Base-by-base conservation (phyloP, 1,140 invertebrate genomes). In the Reticulitermes speratus region DNA sequence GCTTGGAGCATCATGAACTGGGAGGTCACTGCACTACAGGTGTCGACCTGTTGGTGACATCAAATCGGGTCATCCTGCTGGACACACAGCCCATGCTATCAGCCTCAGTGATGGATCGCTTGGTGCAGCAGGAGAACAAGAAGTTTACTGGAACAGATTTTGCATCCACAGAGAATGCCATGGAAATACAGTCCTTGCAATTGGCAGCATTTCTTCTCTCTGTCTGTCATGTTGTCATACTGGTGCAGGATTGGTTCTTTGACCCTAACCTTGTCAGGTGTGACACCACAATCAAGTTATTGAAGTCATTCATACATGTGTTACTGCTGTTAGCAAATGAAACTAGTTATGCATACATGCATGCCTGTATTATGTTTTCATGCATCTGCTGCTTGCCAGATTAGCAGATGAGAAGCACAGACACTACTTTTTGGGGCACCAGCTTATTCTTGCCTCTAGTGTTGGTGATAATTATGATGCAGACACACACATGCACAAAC, bases 151-250 rank as follows among this genome's bases (percentile, higher is more conserved):
- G 92, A 11, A 90, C 91, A 85, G 95, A 95, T 87, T 94, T 93
- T 90, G 90, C 91, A 23, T 93, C 92, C 52, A 91, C 92, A 38
- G 95, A 96, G 90, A 94, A 93, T 87, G 93, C 93, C 89, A 91
- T 94, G 84, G 95, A 96, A 90, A 91, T 96, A 45, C 94, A 96
- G 87, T 95, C 95, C 25, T 90, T 98, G 32, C 96, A 98, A 89
- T 92, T 96, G 84, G 93, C 96, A 44, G 95, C 97, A 16, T 97
- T 97, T 90, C 90, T 98, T 44, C 94, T 98, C 90, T 95, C 96
- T 23, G 95, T 98, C n/a, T 98, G 97, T 89, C 97, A 98, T 91
- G 93, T 97, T 0, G 92, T 98, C 9, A 93, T 98, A 86, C 93
- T 97, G 83, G 95, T 97, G 0, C 95, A 98, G 89, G 97, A 98